Percentiles rank a stretch among this genome's conserved stretches.
phyloP scores from a whole-genome alignment of 1,140 invertebrate genomes.

The Oncopodura yosiiana region DNA sequence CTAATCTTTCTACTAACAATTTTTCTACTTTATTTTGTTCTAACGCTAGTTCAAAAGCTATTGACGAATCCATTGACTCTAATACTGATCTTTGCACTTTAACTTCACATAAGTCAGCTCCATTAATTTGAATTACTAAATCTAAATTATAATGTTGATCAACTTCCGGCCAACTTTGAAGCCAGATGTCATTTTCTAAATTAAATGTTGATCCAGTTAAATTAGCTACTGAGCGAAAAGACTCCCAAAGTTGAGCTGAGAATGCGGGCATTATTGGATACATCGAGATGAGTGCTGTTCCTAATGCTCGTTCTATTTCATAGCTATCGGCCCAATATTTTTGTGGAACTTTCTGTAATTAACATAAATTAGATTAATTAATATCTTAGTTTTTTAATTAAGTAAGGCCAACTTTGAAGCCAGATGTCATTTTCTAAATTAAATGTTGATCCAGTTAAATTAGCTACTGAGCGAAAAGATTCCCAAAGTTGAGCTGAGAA shows the following conservation, averaged over 20 bases:
- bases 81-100: slow-evolving; percentile 46
- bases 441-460: slow-evolving; percentile 34
- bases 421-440: slow-evolving; percentile 45
- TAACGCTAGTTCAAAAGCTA: slow-evolving; percentile 47
- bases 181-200: slow-evolving; percentile 39
- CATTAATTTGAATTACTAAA: slow-evolving; percentile 53
- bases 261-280: slow-evolving; percentile 81
- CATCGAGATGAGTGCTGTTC: slow-evolving; percentile 68
- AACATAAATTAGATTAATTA: too few species aligned
- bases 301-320: slow-evolving; percentile 68
- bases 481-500: slow-evolving; percentile 83
- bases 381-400: too few species aligned
- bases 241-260: slow-evolving; percentile 73
- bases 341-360: slow-evolving; percentile 47
- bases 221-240: slow-evolving; percentile 24
- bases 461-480: slow-evolving; percentile 26
- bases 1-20: slow-evolving; percentile 9
- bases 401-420: too few species aligned
- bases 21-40: slow-evolving; percentile 36
- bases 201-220: too few species aligned
- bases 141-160: slow-evolving; percentile 59
- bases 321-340: slow-evolving; percentile 52
- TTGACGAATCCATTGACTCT: slow-evolving; percentile 45
- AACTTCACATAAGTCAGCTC: slow-evolving; percentile 43
- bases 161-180: slow-evolving; percentile 64